Evolutionary conservation across 1,140 invertebrate genomes (phyloP), one percentile per base, ranked within the genome.

Genomic region (Marisa cornuarietis): DNA sequence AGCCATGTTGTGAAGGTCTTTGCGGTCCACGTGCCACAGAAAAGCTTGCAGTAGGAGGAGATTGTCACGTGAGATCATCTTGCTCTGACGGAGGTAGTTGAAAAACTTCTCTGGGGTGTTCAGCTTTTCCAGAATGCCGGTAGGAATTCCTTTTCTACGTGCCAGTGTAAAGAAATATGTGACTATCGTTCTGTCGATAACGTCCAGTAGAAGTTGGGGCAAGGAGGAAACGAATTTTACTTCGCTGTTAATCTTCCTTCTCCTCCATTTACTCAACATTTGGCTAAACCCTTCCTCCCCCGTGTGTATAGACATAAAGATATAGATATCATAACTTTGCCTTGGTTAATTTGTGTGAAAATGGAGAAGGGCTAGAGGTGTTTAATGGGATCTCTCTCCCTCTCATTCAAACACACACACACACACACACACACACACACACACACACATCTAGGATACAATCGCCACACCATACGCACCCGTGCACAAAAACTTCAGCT

Each of bases 11-110:
- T 80, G 78, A 18, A 79, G 72, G 51, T 82, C 78, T 24, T 49
- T 71, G 13, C 79, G 58, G 11, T 74, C 69, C 78, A 79, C 24
- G 79, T 82, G 81, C 81, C 81, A 80, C 22, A 79, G 69, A n/a
- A 79, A 78, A 8, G 78, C 74, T 61, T 82, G 78, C 8, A 82
- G 74, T 0, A 79, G 54, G 20, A 79, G 66, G 73, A 80, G 73
- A 61, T 80, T 82, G 74, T 80, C 78, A 2, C 74, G 78, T 18
- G 81, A 77, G 3, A 80, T 66, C 74, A 80, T 79, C 65, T 52
- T 49, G 24, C 68, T 52, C 68, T 75, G 73, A 6, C 78, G 52
- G 13, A 80, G 78, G 52, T 79, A 75, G 22, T 52, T 82, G 72
- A 80, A 80, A 26, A 79, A 71, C 42, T 79, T 77, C 72, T 79